A percentile compares a stretch with the other conserved stretches of the same genome.
These are phyloP conservation scores for Plagodis dolabraria DNA, from an alignment of 2,888 invertebrate species.

Conservation along the genomic window DNA sequence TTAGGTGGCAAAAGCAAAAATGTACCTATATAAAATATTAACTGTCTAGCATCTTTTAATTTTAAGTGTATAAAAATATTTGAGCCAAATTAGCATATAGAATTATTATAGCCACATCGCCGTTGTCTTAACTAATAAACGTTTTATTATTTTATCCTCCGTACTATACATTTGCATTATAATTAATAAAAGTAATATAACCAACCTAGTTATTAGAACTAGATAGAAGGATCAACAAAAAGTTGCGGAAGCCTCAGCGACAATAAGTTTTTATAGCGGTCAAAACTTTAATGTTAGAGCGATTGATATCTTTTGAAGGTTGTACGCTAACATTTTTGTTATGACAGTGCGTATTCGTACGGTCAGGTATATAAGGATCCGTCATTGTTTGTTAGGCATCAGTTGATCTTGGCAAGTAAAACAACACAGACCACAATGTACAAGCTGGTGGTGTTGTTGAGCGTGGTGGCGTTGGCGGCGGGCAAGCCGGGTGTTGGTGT, in stretches of 20 bases:
- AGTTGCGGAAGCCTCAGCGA: conserved; percentile 34
- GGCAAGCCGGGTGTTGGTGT: conserved; percentile 77
- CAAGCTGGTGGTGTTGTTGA: conserved; percentile 86
- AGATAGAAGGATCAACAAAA: conserved; percentile 19
- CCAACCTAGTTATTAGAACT: too few species aligned
- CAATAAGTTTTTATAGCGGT: conserved; percentile 24
- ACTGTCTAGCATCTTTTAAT: too few species aligned
- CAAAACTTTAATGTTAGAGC: conserved; percentile 27
- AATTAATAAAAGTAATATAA: too few species aligned
- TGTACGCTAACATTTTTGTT: conserved; percentile 11
- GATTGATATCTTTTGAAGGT: conserved; percentile 13
- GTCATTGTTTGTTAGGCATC: conserved; percentile 56
- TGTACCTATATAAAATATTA: too few species aligned
- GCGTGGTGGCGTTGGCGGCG: conserved; percentile 75
- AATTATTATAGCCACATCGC: too few species aligned
- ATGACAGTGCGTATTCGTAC: conserved; percentile 20
- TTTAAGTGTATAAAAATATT: too few species aligned
- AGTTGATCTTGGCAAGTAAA: conserved; percentile 66
- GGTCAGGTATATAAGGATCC: conserved; percentile 69
- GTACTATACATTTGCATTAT: too few species aligned
- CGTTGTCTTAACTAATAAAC: too few species aligned
- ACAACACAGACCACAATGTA: conserved; percentile 80
- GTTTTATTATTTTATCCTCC: too few species aligned
- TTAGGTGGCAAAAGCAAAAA: too few species aligned
- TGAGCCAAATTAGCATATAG: too few species aligned